Percentiles rank a stretch among this genome's conserved stretches.
These are phyloP conservation scores for Centropus bengalensis DNA, from an alignment of 2,113 vertebrate species.

Conservation along the genomic window DNA sequence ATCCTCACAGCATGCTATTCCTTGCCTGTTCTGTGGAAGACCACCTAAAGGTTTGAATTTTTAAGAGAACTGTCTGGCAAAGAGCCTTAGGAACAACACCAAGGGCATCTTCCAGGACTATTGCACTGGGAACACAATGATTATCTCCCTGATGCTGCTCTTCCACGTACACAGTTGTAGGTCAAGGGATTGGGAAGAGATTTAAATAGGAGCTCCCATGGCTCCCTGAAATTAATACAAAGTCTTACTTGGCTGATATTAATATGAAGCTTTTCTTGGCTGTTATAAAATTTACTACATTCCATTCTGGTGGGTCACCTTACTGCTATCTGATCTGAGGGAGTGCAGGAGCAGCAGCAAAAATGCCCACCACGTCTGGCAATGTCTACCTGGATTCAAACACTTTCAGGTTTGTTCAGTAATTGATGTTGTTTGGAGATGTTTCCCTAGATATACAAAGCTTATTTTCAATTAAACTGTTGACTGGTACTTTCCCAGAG, in stretches of 20 bases:
- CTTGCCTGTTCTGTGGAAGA: not conserved
- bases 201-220: constrained; percentile 31
- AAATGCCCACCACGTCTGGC: not conserved
- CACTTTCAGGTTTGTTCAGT: not conserved
- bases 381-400: not conserved
- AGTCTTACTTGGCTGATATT: not conserved
- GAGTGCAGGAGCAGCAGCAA: not conserved
- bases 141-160: not conserved
- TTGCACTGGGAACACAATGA: not conserved
- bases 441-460: constrained; percentile 27
- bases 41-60: not conserved
- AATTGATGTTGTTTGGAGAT: not conserved
- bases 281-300: not conserved
- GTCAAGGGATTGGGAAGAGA: constrained; percentile 2
- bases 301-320: not conserved
- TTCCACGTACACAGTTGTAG: not conserved
- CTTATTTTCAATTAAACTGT: constrained; percentile 57
- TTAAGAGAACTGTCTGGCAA: not conserved
- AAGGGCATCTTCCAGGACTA: not conserved
- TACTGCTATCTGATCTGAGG: not conserved
- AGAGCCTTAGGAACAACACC: not conserved
- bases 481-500: constrained; percentile 11
- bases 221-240: constrained; percentile 31
- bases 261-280: not conserved
- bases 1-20: not conserved